A percentile compares a stretch with the other conserved stretches of the same genome.
Evolutionary conservation across 2,797 vertebrate genomes (phyloP).

Genomic region (Naso thynnoides): DNA sequence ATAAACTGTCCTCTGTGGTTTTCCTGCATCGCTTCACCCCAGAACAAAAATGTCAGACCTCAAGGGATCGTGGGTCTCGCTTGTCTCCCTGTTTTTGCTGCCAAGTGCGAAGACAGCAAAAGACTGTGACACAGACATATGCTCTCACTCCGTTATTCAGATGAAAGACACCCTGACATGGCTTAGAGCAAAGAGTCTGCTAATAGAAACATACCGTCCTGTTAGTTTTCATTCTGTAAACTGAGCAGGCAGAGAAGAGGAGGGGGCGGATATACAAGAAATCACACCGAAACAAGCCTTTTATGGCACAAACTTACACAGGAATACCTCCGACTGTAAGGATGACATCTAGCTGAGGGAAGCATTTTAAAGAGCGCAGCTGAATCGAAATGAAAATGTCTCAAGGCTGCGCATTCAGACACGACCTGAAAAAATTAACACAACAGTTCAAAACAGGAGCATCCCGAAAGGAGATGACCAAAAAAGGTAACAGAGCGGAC

Average conservation of each 20-base stretch:
- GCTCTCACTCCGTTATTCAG: slow-evolving; percentile 51
- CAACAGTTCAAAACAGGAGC: slow-evolving; percentile 22
- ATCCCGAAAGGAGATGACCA: slow-evolving; percentile 69
- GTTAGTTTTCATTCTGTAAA: slow-evolving; percentile 58
- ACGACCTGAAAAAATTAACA: slow-evolving; percentile 28
- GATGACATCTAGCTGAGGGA: slow-evolving; percentile 11
- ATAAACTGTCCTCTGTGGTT: slow-evolving; percentile 49
- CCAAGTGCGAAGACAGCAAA: slow-evolving; percentile 7
- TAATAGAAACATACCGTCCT: slow-evolving; percentile 57
- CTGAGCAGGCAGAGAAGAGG: slow-evolving; percentile 26
- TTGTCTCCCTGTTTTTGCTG: slow-evolving; percentile 17
- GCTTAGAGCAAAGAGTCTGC: slow-evolving; percentile 46
- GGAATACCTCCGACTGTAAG: not conserved
- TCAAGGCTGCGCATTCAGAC: slow-evolving; percentile 8
- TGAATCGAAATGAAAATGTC: slow-evolving; percentile 1
- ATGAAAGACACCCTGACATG: slow-evolving; percentile 49
- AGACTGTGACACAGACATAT: slow-evolving; percentile 41
- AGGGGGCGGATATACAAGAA: slow-evolving; percentile 17
- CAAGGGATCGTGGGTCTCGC: slow-evolving; percentile 15
- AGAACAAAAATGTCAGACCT: slow-evolving; percentile 43
- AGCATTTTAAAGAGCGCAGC: not conserved
- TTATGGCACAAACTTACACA: slow-evolving; percentile 44
- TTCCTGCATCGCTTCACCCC: slow-evolving; percentile 30
- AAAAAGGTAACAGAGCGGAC: slow-evolving; percentile 71
- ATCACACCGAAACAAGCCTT: slow-evolving; percentile 45